Base-by-base conservation (phyloP, 2,113 vertebrate genomes). In the Equus przewalskii region DNA sequence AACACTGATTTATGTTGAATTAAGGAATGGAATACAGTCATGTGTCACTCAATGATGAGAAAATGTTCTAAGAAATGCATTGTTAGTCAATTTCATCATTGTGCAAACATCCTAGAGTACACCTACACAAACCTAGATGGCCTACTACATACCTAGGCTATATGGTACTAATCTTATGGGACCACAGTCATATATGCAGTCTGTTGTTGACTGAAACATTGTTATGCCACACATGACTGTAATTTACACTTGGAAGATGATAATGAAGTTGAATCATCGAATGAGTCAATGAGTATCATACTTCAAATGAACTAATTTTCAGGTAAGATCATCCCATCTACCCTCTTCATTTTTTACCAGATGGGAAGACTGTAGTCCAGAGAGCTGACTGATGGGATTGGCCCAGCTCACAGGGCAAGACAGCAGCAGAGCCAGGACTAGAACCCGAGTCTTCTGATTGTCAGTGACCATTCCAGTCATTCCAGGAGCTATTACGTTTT, bases 1-100 rank as follows among this genome's bases (percentile, higher is more conserved):
- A 87, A 86, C 7, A 49, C 51, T 62, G 46, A 26, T 73, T 89
- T 81, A 88, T 75, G 44, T 69, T 85, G 33, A 96, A 78, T 89
- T 82, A 60, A 95, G 33, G 76, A 92, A 88, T 33, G 11, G 26
- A 81, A 26, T 54, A 54, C 51, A 54, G 51, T 54, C 51, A 4
- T 54, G 51, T 54, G 51, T 54, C 51, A 54, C 51, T 54, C 51
- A 14, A 3, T 54, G 51, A 54, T 54, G 51, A 14, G 51, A 54
- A 54, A 54, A 54, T 54, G 15, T 54, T 54, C 51, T 54, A 14
- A 54, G 13, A 54, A 54, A 54, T 15, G 51, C 13, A 14, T 54
- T 14, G 13, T 54, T 54, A 54, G 51, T 12, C 51, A 54, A 54
- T 54, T 54, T 54, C 51, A 54, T 54, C 5, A 14, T 54, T 54